Evolutionary conservation across 2,113 vertebrate genomes (phyloP).

Genomic region (Mixornis gularis): DNA sequence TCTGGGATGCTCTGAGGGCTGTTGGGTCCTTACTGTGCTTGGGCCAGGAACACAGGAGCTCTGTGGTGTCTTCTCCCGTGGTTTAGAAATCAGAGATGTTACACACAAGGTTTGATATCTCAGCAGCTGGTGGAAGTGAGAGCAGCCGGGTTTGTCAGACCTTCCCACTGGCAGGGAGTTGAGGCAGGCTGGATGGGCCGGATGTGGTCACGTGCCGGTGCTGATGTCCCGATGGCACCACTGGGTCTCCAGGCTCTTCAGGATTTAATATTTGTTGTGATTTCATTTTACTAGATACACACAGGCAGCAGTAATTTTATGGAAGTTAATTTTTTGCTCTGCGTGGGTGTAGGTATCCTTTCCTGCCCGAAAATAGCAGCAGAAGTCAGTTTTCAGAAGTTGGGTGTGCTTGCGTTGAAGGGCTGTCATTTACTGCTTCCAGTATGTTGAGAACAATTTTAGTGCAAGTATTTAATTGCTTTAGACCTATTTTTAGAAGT

Average conservation of each 20-base stretch:
- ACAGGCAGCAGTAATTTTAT: background rate
- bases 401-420: background rate
- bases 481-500: slow-evolving; percentile 43
- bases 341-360: slow-evolving; percentile 32
- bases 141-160: fast-evolving
- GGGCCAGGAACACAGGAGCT: background rate
- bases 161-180: background rate
- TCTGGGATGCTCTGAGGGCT: background rate
- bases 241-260: background rate
- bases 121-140: background rate
- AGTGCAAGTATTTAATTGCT: slow-evolving; percentile 46
- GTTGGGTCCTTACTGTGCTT: fast-evolving
- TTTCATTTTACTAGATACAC: background rate
- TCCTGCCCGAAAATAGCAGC: slow-evolving; percentile 31
- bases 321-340: background rate
- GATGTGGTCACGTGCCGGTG: fast-evolving
- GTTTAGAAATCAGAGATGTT: background rate
- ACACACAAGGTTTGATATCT: fast-evolving
- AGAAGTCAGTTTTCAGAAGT: slow-evolving; percentile 19
- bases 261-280: background rate
- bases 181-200: background rate
- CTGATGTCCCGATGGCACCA: fast-evolving
- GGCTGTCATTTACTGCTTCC: slow-evolving; percentile 29
- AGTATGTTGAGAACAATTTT: slow-evolving; percentile 17
- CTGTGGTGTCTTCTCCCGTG: fast-evolving